Base-by-base conservation (phyloP, 2,797 vertebrate species). In the Leuciscus waleckii region DNA sequence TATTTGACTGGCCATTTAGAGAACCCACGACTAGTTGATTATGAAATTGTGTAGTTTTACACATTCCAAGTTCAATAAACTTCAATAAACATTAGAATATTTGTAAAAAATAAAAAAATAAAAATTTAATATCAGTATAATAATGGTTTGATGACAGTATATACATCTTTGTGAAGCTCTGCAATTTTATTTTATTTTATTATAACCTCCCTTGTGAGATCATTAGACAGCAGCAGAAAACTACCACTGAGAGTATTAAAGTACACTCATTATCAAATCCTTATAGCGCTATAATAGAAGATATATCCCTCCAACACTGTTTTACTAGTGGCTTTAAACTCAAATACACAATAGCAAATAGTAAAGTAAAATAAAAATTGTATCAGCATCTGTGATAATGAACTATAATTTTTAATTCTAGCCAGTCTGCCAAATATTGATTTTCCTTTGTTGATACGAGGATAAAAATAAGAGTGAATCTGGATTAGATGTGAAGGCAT, bases 401-500 rank as follows among this genome's bases (percentile, higher is more conserved):
- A 71, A 7, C 37, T 41, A 8, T 82, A 7, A 61, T 32, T 73
- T 54, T 82, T 16, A 7, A 41, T 32, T 71, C n/a, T 17, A 81
- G 32, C 26, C 39, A 32, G 54, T 21, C 29, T 65, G 71, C 41
- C 71, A 83, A 76, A 67, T 76, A 67, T 76, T 67, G 58, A 74
- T 76, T 75, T 83, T 67, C 29, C 43, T 76, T 49, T 67, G 29
- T 83, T 83, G 17, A 46, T 73, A 14, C 17, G 21, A 65, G 71
- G 23, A 75, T 65, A 37, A 83, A 84, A 84, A 29, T 75, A 77
- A 17, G 46, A 68, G 23, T 49, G 65, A 32, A 58, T 84, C 37
- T 58, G 63, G 75, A 70, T 69, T 77, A 84, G 73, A 51, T 68
- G 32, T 69, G n/a, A 75, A 51, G 58, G 74, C 63, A 56, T 83